A percentile compares a stretch with the other conserved stretches of the same genome.
Evolutionary conservation across 2,797 vertebrate genomes (phyloP).

Genomic region (Platalea minor): DNA sequence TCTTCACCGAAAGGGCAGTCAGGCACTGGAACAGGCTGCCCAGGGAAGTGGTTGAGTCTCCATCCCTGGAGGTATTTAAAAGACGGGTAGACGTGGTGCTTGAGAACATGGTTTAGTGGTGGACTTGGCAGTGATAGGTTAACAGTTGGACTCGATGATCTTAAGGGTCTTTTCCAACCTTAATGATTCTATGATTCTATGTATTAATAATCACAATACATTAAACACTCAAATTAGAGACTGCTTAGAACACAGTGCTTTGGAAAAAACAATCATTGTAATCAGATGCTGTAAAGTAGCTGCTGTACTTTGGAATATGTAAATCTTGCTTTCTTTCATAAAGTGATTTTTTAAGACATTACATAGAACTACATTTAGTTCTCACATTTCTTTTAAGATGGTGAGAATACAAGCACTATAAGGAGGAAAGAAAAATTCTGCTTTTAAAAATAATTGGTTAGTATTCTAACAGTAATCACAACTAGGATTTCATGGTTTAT

Average conservation of each 20-base stretch:
- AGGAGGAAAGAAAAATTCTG: not conserved
- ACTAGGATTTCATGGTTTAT: not conserved
- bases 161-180: no score
- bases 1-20: no score
- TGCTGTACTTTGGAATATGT: not conserved
- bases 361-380: not conserved
- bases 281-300: not conserved
- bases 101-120: no score
- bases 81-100: no score
- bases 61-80: no score
- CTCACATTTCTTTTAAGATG: not conserved
- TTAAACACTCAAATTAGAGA: not conserved
- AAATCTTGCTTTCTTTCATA: not conserved
- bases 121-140: no score
- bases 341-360: not conserved
- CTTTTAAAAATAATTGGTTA: not conserved
- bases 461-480: not conserved
- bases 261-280: not conserved
- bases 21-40: no score
- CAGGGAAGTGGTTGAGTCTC: no score
- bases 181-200: no score
- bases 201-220: not conserved
- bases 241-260: not conserved
- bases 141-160: no score
- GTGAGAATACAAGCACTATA: not conserved